Conservation (phyloP, 2,113 vertebrate species). For the Calidris pugnax region DNA sequence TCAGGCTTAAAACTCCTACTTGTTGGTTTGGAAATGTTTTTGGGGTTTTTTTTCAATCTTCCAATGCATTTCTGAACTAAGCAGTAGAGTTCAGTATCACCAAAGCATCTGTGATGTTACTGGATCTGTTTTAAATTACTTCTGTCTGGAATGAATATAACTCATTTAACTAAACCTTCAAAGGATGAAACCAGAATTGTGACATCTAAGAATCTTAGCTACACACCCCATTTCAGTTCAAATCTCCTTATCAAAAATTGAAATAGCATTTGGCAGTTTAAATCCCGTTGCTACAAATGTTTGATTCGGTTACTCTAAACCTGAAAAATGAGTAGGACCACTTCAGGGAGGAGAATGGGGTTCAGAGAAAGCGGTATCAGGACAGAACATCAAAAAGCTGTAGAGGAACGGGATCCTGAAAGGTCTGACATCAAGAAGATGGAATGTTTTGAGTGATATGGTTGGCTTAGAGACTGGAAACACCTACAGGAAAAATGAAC, state of each 20-base stretch:
- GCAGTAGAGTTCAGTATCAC: neutral
- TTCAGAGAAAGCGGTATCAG: neutral
- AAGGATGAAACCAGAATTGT: neutral
- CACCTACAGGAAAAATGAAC: neutral
- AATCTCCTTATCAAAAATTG: neutral
- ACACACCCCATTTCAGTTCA: neutral
- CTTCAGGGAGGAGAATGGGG: fast-evolving
- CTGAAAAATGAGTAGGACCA: neutral
- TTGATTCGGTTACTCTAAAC: neutral
- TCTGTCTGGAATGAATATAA: neutral
- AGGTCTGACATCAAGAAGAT: neutral
- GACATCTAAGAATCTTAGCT: neutral
- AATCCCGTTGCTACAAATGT: neutral
- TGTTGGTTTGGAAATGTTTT: neutral
- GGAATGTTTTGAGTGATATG: neutral
- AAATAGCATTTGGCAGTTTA: neutral
- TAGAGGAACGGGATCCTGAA: fast-evolving
- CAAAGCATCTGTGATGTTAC: neutral
- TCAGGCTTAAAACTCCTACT: neutral
- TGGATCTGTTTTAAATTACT: neutral
- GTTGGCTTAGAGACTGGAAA: neutral
- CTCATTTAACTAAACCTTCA: neutral
- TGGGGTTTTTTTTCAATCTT: neutral
- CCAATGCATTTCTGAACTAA: neutral
- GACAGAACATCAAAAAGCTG: neutral